A percentile compares a stretch with the other conserved stretches of the same genome.
Conservation (phyloP, 2,888 invertebrate species). For the Drosophila koepferae region DNA sequence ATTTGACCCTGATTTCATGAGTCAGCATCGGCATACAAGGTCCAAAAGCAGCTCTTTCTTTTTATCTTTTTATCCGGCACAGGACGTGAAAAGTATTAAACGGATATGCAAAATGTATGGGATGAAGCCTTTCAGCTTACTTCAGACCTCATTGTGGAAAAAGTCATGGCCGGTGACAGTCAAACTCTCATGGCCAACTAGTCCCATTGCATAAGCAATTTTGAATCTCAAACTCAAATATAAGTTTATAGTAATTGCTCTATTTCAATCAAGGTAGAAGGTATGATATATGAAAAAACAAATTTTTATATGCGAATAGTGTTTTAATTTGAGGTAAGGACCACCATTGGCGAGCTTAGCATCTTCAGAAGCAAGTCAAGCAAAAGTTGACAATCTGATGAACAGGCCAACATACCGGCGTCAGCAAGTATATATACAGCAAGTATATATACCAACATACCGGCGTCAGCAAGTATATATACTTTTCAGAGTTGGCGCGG, state of each 20-base stretch:
- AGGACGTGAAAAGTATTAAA: constrained; percentile 40
- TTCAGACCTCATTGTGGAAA: constrained; percentile 21
- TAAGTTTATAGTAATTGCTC: background rate
- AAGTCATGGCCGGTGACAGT: background rate
- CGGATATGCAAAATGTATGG: constrained; percentile 15
- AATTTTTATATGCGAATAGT: no score
- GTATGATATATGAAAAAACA: background rate
- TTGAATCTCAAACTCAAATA: no score
- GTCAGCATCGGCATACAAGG: constrained; percentile 71
- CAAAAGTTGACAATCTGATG: no score
- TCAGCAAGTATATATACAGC: no score
- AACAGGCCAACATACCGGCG: no score
- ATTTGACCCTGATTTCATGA: constrained; percentile 84
- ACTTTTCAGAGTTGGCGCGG: no score
- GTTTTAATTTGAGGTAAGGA: no score
- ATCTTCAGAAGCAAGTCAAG: no score
- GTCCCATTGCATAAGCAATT: no score
- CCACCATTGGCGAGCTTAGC: no score
- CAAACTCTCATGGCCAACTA: background rate
- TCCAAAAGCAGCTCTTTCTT: background rate
- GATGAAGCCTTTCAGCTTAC: constrained; percentile 12
- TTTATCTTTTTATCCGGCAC: constrained; percentile 1
- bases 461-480: no score
- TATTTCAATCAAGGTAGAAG: background rate
- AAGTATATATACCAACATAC: no score